These are phyloP conservation scores for Cyrtonyx montezumae DNA, from an alignment of 2,113 vertebrate genomes.

Conservation along the genomic window DNA sequence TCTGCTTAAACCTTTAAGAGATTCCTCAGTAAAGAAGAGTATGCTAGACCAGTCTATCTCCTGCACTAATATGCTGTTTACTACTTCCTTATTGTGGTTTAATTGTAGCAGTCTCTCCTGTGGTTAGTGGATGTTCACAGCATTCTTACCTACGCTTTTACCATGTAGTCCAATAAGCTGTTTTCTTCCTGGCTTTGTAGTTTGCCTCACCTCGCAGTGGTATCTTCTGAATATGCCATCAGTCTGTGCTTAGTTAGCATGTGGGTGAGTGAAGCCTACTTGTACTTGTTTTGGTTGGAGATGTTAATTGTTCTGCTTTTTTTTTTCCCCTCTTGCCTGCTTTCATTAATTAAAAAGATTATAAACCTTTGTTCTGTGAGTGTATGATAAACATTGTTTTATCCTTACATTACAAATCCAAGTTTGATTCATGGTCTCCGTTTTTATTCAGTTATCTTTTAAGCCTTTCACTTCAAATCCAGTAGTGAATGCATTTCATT, in stretches of 20 bases:
- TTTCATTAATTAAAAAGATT: conserved; percentile 13
- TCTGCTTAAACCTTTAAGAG: neutral
- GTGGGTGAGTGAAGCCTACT: conserved; percentile 82
- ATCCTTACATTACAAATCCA: neutral
- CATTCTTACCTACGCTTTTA: conserved; percentile 17
- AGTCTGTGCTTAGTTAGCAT: conserved; percentile 79
- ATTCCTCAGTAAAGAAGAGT: neutral
- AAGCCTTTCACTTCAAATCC: neutral
- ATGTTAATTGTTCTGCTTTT: neutral
- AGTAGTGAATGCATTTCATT: neutral
- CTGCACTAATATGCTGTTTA: neutral
- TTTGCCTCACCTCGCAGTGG: conserved; percentile 82
- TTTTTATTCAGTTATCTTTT: neutral
- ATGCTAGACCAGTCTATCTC: neutral
- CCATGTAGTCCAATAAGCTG: conserved; percentile 76
- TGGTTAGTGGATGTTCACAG: neutral
- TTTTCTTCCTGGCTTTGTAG: conserved; percentile 86
- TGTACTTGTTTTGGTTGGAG: conserved; percentile 47
- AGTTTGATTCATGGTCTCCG: neutral
- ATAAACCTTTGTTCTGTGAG: neutral
- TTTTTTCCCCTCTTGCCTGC: neutral
- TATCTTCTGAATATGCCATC: conserved; percentile 84
- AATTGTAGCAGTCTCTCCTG: neutral
- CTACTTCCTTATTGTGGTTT: neutral
- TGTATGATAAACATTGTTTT: neutral